Evolutionary conservation across 2,113 vertebrate genomes (phyloP).

Genomic region (Numenius arquata): DNA sequence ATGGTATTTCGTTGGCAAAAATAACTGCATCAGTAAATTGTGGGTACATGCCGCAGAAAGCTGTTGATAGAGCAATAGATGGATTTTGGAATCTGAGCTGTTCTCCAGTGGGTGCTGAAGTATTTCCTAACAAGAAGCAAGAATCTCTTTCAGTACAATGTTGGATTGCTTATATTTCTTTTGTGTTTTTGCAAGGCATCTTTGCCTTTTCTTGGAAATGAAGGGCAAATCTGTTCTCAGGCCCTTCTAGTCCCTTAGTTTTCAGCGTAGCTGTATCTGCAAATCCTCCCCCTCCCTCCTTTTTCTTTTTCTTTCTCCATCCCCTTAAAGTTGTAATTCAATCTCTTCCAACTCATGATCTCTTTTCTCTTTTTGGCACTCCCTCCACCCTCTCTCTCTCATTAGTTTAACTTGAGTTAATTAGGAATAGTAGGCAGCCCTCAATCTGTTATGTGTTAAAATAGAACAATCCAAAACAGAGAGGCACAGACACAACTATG

Average conservation of each 20-base stretch:
- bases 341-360: conserved; percentile 30
- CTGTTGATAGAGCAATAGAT: background rate
- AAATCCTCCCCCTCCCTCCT: background rate
- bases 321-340: conserved; percentile 45
- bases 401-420: conserved; percentile 84
- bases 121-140: background rate
- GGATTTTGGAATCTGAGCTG: background rate
- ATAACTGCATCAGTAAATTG: background rate
- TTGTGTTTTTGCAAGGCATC: background rate
- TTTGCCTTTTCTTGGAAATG: background rate
- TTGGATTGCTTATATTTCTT: background rate
- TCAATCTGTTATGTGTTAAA: conserved; percentile 67
- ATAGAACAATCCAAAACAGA: conserved; percentile 73
- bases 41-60: background rate
- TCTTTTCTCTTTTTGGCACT: conserved; percentile 29
- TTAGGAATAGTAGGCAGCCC: conserved; percentile 76
- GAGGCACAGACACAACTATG: conserved; percentile 78
- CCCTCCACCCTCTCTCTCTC: conserved; percentile 49
- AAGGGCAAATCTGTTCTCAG: background rate
- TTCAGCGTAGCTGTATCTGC: background rate
- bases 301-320: conserved; percentile 6
- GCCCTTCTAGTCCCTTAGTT: background rate
- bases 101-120: background rate
- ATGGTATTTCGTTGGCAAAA: background rate
- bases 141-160: background rate